Conservation (phyloP, 2,888 invertebrate species). For the Drepana falcataria region DNA sequence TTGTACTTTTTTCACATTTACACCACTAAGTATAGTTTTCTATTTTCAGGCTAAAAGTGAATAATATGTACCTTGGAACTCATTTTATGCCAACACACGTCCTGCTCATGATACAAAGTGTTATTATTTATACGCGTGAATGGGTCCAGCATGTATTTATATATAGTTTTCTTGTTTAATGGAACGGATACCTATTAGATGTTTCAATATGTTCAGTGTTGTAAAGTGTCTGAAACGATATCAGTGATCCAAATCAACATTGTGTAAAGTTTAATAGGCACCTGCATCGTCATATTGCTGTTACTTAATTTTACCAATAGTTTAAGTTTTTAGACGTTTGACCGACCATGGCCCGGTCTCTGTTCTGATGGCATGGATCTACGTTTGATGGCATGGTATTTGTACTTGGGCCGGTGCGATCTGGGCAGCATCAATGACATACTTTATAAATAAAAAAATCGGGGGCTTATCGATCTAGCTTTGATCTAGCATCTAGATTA, state of each 20-base stretch:
- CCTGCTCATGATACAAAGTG: constrained; percentile 17
- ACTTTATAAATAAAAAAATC: too few species aligned
- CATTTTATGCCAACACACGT: constrained; percentile 22
- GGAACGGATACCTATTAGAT: constrained; percentile 33
- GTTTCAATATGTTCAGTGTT: constrained; percentile 17
- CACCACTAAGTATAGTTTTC: neutral
- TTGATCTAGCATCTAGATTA: too few species aligned
- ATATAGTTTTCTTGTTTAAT: constrained; percentile 38
- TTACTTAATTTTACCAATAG: too few species aligned
- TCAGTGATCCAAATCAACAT: constrained; percentile 43
- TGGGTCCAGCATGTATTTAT: constrained; percentile 38
- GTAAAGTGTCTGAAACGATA: constrained; percentile 26
- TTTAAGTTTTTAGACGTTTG: too few species aligned
- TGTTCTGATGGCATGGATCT: too few species aligned
- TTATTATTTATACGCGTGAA: constrained; percentile 37
- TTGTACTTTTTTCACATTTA: constrained; percentile 1
- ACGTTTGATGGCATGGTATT: too few species aligned
- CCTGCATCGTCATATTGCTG: neutral
- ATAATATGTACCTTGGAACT: constrained; percentile 31
- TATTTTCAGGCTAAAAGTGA: constrained; percentile 1
- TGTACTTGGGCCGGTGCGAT: too few species aligned
- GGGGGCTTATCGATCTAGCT: too few species aligned
- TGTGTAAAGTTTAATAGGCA: constrained; percentile 24
- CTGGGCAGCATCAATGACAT: too few species aligned
- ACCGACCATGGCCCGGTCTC: too few species aligned